Base-by-base conservation (phyloP, 1,140 invertebrate genomes). In the Dryas iulia region DNA sequence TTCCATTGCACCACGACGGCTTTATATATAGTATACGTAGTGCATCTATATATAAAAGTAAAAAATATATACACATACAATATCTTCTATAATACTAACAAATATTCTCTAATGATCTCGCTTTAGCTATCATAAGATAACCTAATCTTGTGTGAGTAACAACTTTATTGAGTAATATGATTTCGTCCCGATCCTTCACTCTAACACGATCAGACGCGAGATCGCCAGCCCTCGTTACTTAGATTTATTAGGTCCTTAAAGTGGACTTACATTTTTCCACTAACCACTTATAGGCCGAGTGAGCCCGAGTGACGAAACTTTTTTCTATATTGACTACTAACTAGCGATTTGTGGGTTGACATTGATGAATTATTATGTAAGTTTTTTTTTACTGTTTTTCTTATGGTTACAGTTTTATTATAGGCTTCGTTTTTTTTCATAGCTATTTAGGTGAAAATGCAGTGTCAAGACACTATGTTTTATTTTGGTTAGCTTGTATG, bases 211-310 rank as follows among this genome's bases (percentile, higher is more conserved):
- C 39, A 39, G 31, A 10, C 58, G 21, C 58, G 21, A 39, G 58
- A 59, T n/a, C 31, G 31, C 58, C 25, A 25, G 31, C 23, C 58
- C 31, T 59, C 23, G 58, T 59, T 59, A 59, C 33, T 24, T 59
- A n/a, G 58, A 59, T 59, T 59, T 39, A 59, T 59, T 25, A 35
- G 31, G 21, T 35, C 31, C 58, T 59, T 39, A 59, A 59, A 59
- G 8, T 12, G 31, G 14, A 33, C 58, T 59, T 33, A n/a, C 31
- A 59, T 23, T 59, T 59, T 59, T 59, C 10, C 0, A 59, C 2
- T 1, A 3, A 23, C 58, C 58, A 59, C 58, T 59, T 59, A 59
- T 59, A 30, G 21, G 11, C 31, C 30, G n/a, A n/a, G n/a, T n/a
- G n/a, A n/a, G 14, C 21, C 12, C 24, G 18, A 39, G 31, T 14